These are phyloP conservation scores for Origma solitaria DNA, from an alignment of 2,113 vertebrate genomes.

Conservation along the genomic window DNA sequence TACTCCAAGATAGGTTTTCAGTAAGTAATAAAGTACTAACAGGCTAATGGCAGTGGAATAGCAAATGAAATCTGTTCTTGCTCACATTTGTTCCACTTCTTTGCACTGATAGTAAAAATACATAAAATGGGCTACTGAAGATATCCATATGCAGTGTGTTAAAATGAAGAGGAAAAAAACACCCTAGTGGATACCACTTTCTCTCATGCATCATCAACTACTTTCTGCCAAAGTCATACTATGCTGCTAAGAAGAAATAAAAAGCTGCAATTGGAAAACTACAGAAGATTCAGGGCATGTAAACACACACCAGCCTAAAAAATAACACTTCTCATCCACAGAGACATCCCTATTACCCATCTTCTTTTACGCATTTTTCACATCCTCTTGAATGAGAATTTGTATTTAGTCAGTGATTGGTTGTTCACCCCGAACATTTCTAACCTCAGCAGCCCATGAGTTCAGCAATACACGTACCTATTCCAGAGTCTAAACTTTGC, in stretches of 20 bases:
- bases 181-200: not conserved
- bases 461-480: not conserved
- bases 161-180: not conserved
- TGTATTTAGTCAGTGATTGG: not conserved
- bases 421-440: not conserved
- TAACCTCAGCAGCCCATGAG: not conserved
- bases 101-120: conserved; percentile 50
- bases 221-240: not conserved
- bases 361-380: not conserved
- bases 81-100: conserved; percentile 53
- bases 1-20: conserved; percentile 29
- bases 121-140: conserved; percentile 21
- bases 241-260: conserved; percentile 12
- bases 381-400: not conserved
- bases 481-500: not conserved
- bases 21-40: conserved; percentile 49
- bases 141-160: not conserved
- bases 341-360: not conserved
- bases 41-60: conserved; percentile 44
- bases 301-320: not conserved
- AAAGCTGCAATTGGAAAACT: not conserved
- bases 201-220: conserved; percentile 21
- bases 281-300: not conserved
- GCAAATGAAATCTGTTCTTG: conserved; percentile 41
- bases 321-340: not conserved